Evolutionary conservation across 2,888 invertebrate genomes (phyloP), one percentile per base, ranked within the genome.

Genomic region (Anorthoa munda): DNA sequence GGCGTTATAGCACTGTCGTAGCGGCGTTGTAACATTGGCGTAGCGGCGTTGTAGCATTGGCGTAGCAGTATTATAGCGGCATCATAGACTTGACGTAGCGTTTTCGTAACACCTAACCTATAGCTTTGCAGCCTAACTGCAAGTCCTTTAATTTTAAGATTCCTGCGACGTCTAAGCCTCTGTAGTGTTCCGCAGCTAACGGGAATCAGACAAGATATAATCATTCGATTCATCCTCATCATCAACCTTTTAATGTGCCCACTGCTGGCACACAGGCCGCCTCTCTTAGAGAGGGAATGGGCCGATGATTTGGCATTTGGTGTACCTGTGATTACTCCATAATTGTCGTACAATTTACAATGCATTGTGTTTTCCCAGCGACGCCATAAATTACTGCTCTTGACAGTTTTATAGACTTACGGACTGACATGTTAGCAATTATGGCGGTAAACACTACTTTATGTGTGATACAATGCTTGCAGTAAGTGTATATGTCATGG

Each of bases 381-480:
- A 73, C 23, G 51, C 51, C 31, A 74, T 74, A 53, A 75, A 75
- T 75, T 75, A 75, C 51, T 23, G 48, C 13, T 23, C 67, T 55
- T 53, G 59, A 68, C 59, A 68, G 59, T 53, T 68, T 76, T 53
- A 59, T 60, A 26, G 53, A 68, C 48, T 48, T 51, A 60, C 39
- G 26, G 23, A 75, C 48, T 68, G 53, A 60, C 59, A 53, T 76
- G 76, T 75, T 60, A 53, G 46, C 53, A 67, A 76, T 75, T 60
- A 75, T 2, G 39, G n/a, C 4, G 26, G 31, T 53, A 53, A 75
- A 50, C 39, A 75, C n/a, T 66, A 45, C 26, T 31, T 13, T 23
- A n/a, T 12, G n/a, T 59, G 26, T 21, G 51, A 76, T 53, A 67
- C 51, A 39, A 75, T 58, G n/a, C 76, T 48, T 12, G 48, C 61